A percentile compares a stretch with the other conserved stretches of the same genome.
phyloP scores from a whole-genome alignment of 2,888 invertebrate species.

The Noctua pronuba region DNA sequence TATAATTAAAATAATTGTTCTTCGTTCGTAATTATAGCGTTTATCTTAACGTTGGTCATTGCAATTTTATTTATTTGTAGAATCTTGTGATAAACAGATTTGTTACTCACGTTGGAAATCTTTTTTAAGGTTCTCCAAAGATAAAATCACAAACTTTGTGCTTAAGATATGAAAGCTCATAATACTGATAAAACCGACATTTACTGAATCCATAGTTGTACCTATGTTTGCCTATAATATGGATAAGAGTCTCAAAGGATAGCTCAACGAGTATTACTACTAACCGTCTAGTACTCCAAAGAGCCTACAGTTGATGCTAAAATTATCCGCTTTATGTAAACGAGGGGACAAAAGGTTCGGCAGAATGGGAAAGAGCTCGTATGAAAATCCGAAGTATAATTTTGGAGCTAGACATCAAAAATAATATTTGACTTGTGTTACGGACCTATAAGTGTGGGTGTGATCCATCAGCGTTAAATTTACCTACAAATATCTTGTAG shows the following conservation, averaged over 20 bases:
- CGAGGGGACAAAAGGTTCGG: constrained; percentile 44
- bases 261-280: constrained; percentile 10
- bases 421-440: constrained; percentile 19
- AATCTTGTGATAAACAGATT: not conserved
- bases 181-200: not conserved
- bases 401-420: not conserved
- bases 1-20: constrained; percentile 20
- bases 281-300: constrained; percentile 5
- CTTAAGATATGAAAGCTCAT: not conserved
- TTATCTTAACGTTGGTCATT: not conserved
- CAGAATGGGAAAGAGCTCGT: constrained; percentile 20
- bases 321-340: constrained; percentile 49
- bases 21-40: constrained; percentile 8
- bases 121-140: not conserved
- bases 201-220: not conserved
- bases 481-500: not conserved
- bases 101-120: not conserved
- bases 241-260: not conserved
- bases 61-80: constrained; percentile 1
- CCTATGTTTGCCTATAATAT: constrained; percentile 4
- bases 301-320: constrained; percentile 19
- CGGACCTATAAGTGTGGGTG: not conserved
- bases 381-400: constrained; percentile 19
- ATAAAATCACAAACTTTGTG: not conserved
- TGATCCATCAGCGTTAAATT: not conserved